Evolutionary conservation across 2,113 vertebrate species (phyloP).

Genomic region (Chaetura pelagica): DNA sequence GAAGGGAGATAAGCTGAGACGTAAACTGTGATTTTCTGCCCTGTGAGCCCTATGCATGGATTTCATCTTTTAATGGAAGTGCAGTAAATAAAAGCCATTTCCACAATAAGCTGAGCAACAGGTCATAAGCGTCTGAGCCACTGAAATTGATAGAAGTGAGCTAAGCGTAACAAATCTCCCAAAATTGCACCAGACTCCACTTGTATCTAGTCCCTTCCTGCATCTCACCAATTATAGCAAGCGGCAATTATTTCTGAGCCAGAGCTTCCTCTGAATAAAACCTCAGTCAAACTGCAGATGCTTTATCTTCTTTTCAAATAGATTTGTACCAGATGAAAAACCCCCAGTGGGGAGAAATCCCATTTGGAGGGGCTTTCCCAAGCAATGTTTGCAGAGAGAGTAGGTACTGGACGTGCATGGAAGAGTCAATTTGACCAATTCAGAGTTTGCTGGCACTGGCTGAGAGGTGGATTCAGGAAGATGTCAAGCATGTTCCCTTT

Average conservation of each 20-base stretch:
- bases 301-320: slow-evolving; percentile 57
- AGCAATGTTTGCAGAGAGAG: background rate
- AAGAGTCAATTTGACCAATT: background rate
- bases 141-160: slow-evolving; percentile 81
- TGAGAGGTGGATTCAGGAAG: background rate
- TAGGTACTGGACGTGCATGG: background rate
- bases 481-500: rapidly evolving
- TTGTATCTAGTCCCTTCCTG: slow-evolving; percentile 70
- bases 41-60: slow-evolving; percentile 79
- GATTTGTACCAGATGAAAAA: slow-evolving; percentile 5
- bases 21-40: slow-evolving; percentile 83
- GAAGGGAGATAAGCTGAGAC: slow-evolving; percentile 78
- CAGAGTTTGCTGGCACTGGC: background rate
- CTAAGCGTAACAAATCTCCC: slow-evolving; percentile 83
- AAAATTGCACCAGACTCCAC: slow-evolving; percentile 75
- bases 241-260: slow-evolving; percentile 78
- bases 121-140: slow-evolving; percentile 77
- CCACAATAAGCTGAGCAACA: slow-evolving; percentile 82
- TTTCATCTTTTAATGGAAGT: slow-evolving; percentile 85
- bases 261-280: slow-evolving; percentile 66
- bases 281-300: slow-evolving; percentile 25
- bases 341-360: background rate
- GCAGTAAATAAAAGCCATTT: slow-evolving; percentile 84
- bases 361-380: slow-evolving; percentile 49
- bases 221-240: slow-evolving; percentile 77